phyloP scores from a whole-genome alignment of 2,797 vertebrate species.

The Muscicapa striata region DNA sequence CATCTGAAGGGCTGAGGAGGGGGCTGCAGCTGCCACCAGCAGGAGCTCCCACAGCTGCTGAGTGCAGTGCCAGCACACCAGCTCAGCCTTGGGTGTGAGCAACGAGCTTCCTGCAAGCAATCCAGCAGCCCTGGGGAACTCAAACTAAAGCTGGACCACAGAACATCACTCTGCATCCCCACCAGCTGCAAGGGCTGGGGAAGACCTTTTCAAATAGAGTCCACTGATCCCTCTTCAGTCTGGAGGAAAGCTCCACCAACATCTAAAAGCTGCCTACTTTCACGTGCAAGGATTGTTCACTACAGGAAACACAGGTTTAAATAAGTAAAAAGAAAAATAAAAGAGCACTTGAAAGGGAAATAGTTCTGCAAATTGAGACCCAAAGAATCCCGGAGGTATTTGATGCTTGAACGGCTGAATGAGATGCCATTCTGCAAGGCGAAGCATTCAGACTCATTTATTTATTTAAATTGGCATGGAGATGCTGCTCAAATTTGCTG shows the following conservation, averaged over 20 bases:
- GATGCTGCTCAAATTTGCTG: constrained; percentile 22
- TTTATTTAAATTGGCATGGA: constrained; percentile 62
- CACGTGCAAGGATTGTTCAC: constrained; percentile 8
- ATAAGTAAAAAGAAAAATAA: constrained; percentile 37
- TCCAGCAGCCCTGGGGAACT: background rate
- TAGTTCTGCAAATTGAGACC: constrained; percentile 46
- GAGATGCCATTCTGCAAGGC: constrained; percentile 55
- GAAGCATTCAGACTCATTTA: constrained; percentile 8
- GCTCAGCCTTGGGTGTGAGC: background rate
- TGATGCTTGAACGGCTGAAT: constrained; percentile 25
- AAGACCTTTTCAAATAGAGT: background rate
- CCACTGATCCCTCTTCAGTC: background rate
- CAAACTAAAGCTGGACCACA: background rate
- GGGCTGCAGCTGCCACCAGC: background rate
- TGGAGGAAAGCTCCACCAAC: background rate
- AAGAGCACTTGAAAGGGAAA: constrained; percentile 45
- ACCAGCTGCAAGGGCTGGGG: background rate
- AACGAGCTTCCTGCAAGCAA: accelerated
- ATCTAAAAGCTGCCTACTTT: background rate
- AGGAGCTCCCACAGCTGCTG: background rate
- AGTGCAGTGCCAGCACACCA: background rate
- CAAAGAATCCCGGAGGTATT: constrained; percentile 56
- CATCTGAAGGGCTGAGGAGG: background rate
- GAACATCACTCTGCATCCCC: background rate
- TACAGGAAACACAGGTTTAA: constrained; percentile 52